phyloP scores from a whole-genome alignment of 2,888 invertebrate genomes.

The Drosophila silvestris region DNA sequence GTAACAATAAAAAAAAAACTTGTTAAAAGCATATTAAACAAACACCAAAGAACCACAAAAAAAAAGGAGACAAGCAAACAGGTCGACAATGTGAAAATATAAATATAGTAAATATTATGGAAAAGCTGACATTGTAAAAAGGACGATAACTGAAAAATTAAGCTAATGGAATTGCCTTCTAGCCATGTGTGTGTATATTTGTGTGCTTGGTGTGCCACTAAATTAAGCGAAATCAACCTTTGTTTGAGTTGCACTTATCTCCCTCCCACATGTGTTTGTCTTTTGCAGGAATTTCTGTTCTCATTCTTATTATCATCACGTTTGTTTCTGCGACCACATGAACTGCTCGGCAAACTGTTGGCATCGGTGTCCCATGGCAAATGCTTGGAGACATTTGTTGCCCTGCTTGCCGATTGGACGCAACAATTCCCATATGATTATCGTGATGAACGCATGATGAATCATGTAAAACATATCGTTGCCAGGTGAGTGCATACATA shows the following conservation, averaged over 20 bases:
- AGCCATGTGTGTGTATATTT: not conserved
- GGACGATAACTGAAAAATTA: slow-evolving; percentile 13
- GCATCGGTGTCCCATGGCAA: slow-evolving; percentile 84
- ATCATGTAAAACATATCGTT: slow-evolving; percentile 86
- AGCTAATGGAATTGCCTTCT: slow-evolving; percentile 19
- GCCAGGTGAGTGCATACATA: slow-evolving; percentile 77
- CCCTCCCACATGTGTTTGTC: slow-evolving; percentile 31
- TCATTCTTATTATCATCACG: slow-evolving; percentile 85
- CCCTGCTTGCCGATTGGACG: slow-evolving; percentile 84
- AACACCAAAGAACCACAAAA: slow-evolving; percentile 21
- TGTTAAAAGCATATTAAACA: not conserved
- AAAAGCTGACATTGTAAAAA: not conserved
- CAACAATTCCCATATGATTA: slow-evolving; percentile 85
- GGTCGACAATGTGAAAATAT: slow-evolving; percentile 21
- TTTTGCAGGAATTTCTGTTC: slow-evolving; percentile 84
- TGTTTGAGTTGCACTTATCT: slow-evolving; percentile 12
- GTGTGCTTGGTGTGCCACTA: not conserved
- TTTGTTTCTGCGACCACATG: slow-evolving; percentile 85
- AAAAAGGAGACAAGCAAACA: slow-evolving; percentile 56
- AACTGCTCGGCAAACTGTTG: slow-evolving; percentile 84
- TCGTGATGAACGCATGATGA: slow-evolving; percentile 85
- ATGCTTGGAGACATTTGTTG: slow-evolving; percentile 84
- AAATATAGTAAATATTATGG: not conserved
- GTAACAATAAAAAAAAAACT: not conserved
- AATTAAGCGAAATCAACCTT: not conserved